phyloP scores from a whole-genome alignment of 2,797 vertebrate species.

The Oceanodroma leucorhoa region DNA sequence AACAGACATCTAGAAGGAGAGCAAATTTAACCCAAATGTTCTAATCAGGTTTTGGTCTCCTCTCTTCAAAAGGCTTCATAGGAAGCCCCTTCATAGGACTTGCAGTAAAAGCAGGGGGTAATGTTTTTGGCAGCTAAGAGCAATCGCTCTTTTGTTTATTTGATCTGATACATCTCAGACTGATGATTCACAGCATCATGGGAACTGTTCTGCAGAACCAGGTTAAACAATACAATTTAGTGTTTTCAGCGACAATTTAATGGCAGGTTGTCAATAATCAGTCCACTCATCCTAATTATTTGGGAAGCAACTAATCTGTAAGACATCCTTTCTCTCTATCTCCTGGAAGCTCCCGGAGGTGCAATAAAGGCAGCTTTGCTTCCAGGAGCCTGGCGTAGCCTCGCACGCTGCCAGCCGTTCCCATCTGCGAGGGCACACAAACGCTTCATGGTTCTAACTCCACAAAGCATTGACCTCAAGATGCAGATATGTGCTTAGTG shows the following conservation, averaged over 20 bases:
- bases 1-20: neutral
- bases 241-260: neutral
- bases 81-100: neutral
- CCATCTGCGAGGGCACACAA: neutral
- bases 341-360: neutral
- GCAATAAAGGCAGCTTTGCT: constrained; percentile 6
- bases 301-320: neutral
- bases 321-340: neutral
- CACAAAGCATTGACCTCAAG: neutral
- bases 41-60: neutral
- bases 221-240: neutral
- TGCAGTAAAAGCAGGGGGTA: neutral
- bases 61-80: neutral
- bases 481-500: neutral
- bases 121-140: neutral
- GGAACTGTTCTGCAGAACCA: neutral
- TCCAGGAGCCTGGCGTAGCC: neutral
- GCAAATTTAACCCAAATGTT: neutral
- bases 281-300: neutral
- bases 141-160: neutral
- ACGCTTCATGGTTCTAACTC: neutral
- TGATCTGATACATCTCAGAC: neutral
- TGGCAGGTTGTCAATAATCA: neutral
- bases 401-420: neutral
- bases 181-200: neutral